These are phyloP conservation scores for Hemaris fuciformis DNA, from an alignment of 2,888 invertebrate species.

Conservation along the genomic window DNA sequence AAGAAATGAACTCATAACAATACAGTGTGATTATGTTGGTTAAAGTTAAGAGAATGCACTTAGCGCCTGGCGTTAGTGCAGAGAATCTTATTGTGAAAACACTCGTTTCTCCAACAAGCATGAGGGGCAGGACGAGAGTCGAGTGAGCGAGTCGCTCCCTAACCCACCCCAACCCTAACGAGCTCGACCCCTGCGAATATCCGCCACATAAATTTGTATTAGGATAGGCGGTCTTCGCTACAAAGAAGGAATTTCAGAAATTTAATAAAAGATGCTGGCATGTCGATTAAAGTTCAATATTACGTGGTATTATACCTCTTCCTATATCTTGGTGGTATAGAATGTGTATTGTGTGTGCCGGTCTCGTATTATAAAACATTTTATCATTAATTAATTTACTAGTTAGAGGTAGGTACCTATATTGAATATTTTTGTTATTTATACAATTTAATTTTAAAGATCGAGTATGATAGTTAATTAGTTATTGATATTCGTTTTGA, in stretches of 20 bases:
- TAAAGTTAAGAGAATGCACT: slow-evolving; percentile 33
- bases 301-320: no score
- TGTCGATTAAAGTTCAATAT: background rate
- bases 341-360: no score
- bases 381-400: no score
- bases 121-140: slow-evolving; percentile 10
- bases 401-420: no score
- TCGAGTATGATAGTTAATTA: no score
- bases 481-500: no score
- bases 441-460: no score
- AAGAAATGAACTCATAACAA: background rate
- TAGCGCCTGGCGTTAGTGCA: slow-evolving; percentile 31
- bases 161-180: slow-evolving; percentile 51
- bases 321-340: no score
- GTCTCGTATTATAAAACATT: no score
- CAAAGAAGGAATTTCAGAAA: background rate
- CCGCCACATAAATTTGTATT: background rate
- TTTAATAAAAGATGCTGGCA: background rate
- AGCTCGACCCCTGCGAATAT: slow-evolving; percentile 24
- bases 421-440: no score
- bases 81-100: slow-evolving; percentile 46
- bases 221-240: background rate
- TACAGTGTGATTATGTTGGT: slow-evolving; percentile 29
- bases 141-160: slow-evolving; percentile 30
- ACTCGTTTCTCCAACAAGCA: slow-evolving; percentile 28